Evolutionary conservation across 2,113 vertebrate species (phyloP), one percentile per base, ranked within the genome.

Genomic region (Pterocles orientalis): DNA sequence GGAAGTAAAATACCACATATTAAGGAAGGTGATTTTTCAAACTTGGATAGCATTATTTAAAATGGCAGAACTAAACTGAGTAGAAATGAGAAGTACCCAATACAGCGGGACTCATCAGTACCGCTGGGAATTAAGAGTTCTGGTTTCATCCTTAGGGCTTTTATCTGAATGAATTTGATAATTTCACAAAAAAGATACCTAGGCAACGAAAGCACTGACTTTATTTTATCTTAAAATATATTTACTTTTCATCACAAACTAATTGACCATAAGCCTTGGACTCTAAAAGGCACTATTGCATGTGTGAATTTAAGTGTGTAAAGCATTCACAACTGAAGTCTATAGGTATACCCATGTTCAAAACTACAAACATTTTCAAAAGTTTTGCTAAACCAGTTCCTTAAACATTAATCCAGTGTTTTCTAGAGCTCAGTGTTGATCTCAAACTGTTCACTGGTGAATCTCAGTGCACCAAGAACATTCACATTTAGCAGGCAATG

Each of bases 281-380:
- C 12, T 33, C 36, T 31, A 56, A 61, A 47, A 64, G 5, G 5
- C 23, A 48, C 15, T 53, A 53, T 2, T 9, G 28, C 1, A 5
- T 3, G 12, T 9, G 3, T 8, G 66, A 78, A 70, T 70, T 33
- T 70, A 69, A 21, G 51, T 16, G 18, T 1, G 1, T 15, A 65
- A 39, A 12, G n/a, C 15, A 34, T 50, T 39, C 45, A 58, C 43
- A 85, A 51, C 12, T 20, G 7, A 57, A 62, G 5, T 48, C 23
- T 62, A 7, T 14, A 43, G 0, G 4, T 10, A 68, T 2, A 56
- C 1, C 7, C 3, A 10, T 0, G 2, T 24, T 82, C 50, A 76
- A 33, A 83, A 54, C 73, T n/a, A 47, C 28, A 26, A 9, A 54
- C 0, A 0, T 2, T 0, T 62, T 90, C 31, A 51, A 66, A 29